Percentiles rank a stretch among this genome's conserved stretches.
Conservation (phyloP, 1,140 invertebrate species). For the Zaprionus africanus region DNA sequence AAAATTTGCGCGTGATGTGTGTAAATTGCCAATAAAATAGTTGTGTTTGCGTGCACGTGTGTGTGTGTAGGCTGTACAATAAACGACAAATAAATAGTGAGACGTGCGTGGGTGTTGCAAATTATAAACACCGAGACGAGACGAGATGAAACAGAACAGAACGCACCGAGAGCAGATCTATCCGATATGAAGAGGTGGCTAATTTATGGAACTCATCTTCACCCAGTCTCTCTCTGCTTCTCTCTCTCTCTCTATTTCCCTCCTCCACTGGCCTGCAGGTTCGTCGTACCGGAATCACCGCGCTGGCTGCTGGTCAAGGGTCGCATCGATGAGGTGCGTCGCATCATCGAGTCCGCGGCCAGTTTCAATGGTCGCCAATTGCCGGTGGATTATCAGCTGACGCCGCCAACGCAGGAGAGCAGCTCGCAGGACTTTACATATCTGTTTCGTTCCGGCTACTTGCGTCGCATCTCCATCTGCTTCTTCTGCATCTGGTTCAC, state of each 20-base stretch:
- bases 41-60: background rate
- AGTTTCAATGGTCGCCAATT: slow-evolving; percentile 87
- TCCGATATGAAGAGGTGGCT: slow-evolving; percentile 11
- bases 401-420: slow-evolving; percentile 83
- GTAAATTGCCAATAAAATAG: slow-evolving; percentile 40
- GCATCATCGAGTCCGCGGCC: slow-evolving; percentile 89
- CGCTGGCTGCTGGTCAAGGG: slow-evolving; percentile 92
- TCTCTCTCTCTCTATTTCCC: slow-evolving; percentile 1
- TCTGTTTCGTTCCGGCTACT: slow-evolving; percentile 87
- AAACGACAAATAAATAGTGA: slow-evolving; percentile 53
- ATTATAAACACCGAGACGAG: slow-evolving; percentile 43
- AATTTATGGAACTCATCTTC: slow-evolving; percentile 46
- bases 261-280: slow-evolving; percentile 84
- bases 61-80: slow-evolving; percentile 42
- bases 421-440: slow-evolving; percentile 86
- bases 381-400: slow-evolving; percentile 87
- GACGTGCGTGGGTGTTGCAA: slow-evolving; percentile 62
- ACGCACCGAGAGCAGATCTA: background rate
- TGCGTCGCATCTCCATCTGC: slow-evolving; percentile 88
- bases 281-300: slow-evolving; percentile 93
- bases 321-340: slow-evolving; percentile 88
- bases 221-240: slow-evolving; percentile 28
- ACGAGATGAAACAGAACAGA: slow-evolving; percentile 3
- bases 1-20: slow-evolving; percentile 30
- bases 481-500: slow-evolving; percentile 90